Percentiles rank a stretch among this genome's conserved stretches.
phyloP scores from a whole-genome alignment of 2,888 invertebrate species.

The Frankliniella intonsa region DNA sequence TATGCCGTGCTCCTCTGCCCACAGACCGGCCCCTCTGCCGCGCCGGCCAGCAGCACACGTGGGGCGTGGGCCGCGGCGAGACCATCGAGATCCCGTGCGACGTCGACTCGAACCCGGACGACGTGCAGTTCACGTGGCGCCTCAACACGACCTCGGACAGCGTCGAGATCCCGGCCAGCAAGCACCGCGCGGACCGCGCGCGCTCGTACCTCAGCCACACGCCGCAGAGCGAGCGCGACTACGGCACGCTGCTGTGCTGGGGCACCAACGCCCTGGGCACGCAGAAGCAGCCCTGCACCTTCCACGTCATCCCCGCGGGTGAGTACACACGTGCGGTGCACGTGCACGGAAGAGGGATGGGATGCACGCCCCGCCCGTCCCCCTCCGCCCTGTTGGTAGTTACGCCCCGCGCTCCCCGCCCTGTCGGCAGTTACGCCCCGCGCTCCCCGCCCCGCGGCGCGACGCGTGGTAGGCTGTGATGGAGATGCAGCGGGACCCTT shows the following conservation, averaged over 20 bases:
- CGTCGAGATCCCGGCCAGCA: constrained; percentile 61
- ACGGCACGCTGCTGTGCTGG: constrained; percentile 70
- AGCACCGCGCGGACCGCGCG: constrained; percentile 57
- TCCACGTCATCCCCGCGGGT: constrained; percentile 69
- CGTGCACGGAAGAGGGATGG: neutral
- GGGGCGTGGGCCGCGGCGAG: constrained; percentile 70
- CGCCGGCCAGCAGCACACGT: constrained; percentile 61
- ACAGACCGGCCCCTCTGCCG: constrained; percentile 69
- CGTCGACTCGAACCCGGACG: constrained; percentile 70
- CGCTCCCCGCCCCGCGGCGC: neutral
- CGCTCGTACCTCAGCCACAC: constrained; percentile 64
- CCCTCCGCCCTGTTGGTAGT: no score
- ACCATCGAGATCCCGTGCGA: constrained; percentile 62
- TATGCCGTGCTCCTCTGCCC: neutral
- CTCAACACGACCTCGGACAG: constrained; percentile 70
- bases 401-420: neutral
- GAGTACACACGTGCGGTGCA: constrained; percentile 36
- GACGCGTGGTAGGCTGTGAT: neutral
- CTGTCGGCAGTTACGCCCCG: neutral
- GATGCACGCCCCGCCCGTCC: no score
- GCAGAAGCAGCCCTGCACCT: constrained; percentile 68
- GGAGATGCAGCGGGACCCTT: neutral
- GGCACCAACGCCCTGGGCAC: constrained; percentile 67
- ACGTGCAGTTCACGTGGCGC: constrained; percentile 66
- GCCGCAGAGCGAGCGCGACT: constrained; percentile 68